These are phyloP conservation scores for Temnopleurus reevesii DNA, from an alignment of 53 echinoderm and acorn worm species.

Conservation along the genomic window DNA sequence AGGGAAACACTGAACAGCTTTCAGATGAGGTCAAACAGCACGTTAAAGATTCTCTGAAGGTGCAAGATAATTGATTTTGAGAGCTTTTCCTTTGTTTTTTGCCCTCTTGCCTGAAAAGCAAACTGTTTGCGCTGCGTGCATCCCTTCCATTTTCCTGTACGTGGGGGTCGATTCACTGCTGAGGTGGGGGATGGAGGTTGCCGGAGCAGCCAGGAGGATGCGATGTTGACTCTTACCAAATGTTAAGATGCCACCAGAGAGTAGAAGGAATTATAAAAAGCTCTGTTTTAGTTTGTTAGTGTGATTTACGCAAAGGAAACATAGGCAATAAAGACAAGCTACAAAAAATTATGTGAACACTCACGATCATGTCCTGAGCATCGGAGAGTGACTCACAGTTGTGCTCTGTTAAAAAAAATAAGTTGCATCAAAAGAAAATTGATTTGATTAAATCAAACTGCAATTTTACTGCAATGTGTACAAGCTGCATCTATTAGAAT, in stretches of 20 bases:
- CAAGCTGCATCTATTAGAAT: too few relatives aligned
- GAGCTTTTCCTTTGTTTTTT: slow-evolving; percentile 51
- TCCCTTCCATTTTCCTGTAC: slow-evolving; percentile 33
- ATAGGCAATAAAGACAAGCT: neutral
- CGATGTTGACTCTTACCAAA: slow-evolving; percentile 33
- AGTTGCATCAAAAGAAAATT: too few relatives aligned
- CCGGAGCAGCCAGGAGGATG: neutral
- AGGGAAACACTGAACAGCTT: slow-evolving; percentile 10
- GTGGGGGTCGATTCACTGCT: neutral
- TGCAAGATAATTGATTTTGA: slow-evolving; percentile 39
- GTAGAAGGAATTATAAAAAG: neutral
- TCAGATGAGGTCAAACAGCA: neutral
- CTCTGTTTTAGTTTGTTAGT: neutral
- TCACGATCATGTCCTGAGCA: neutral
- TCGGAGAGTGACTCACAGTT: neutral
- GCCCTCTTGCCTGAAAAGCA: slow-evolving; percentile 36
- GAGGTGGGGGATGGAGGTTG: neutral
- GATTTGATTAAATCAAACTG: too few relatives aligned
- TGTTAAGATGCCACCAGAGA: slow-evolving; percentile 15
- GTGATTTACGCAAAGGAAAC: slow-evolving; percentile 8
- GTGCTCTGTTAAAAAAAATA: too few relatives aligned
- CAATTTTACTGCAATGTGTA: too few relatives aligned
- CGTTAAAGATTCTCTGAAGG: neutral
- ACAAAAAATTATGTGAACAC: neutral
- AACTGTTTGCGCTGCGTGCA: slow-evolving; percentile 41